phyloP scores from a whole-genome alignment of 2,797 vertebrate genomes.

The Sitta carolinensis region DNA sequence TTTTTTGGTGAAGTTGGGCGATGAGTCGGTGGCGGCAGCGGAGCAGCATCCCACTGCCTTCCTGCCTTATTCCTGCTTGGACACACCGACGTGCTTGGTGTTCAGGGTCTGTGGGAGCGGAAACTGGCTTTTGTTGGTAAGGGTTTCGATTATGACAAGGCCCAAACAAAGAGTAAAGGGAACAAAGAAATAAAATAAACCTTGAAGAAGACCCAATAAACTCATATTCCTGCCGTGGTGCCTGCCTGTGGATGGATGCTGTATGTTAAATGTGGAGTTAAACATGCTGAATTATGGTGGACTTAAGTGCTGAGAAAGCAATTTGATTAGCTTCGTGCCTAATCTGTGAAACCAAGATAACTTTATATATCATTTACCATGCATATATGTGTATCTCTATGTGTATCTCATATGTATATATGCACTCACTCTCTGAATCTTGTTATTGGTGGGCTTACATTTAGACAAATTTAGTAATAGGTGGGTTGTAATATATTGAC shows the following conservation, averaged over 20 bases:
- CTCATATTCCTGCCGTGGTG: accelerated
- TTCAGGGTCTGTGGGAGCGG: accelerated
- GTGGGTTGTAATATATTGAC: background rate
- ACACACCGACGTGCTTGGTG: background rate
- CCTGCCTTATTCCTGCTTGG: background rate
- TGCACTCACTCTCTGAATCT: too few relatives aligned
- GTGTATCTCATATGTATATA: too few relatives aligned
- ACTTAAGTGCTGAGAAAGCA: background rate
- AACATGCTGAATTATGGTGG: background rate
- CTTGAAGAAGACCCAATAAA: background rate
- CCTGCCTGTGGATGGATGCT: background rate
- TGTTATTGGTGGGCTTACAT: background rate
- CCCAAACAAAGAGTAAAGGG: background rate
- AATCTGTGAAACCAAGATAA: background rate
- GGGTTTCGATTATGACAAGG: background rate
- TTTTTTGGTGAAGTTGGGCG: background rate
- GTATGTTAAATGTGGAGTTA: background rate
- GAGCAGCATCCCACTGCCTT: background rate
- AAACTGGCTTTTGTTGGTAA: background rate
- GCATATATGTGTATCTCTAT: too few relatives aligned
- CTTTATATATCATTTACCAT: background rate
- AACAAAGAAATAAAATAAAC: background rate
- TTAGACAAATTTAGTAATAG: background rate
- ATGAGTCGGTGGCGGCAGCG: background rate
- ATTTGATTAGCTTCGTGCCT: background rate